Evolutionary conservation across 2,113 vertebrate species (phyloP).

Genomic region (Rhea pennata): DNA sequence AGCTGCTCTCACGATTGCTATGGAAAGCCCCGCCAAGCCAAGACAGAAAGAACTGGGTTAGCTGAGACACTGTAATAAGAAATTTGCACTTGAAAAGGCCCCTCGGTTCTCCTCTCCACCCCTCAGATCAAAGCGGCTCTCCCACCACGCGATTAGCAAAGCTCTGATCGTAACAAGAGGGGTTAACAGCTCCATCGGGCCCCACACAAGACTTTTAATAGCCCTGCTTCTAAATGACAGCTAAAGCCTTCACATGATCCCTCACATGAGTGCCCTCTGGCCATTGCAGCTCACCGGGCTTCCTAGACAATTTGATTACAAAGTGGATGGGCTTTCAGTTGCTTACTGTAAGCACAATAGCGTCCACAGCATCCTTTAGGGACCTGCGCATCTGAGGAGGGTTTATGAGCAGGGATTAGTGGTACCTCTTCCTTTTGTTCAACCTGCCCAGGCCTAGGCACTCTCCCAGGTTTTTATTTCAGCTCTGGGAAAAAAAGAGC

Average conservation of each 20-base stretch:
- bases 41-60: conserved; percentile 28
- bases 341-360: conserved; percentile 17
- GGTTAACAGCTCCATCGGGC: conserved; percentile 53
- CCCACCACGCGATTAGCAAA: conserved; percentile 52
- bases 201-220: conserved; percentile 37
- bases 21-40: background rate
- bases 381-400: background rate
- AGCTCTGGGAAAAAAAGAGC: background rate
- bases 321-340: conserved; percentile 30
- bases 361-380: background rate
- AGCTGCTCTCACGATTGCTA: background rate
- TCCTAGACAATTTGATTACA: conserved; percentile 41
- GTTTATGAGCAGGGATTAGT: background rate
- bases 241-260: conserved; percentile 40
- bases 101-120: conserved; percentile 33
- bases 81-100: conserved; percentile 71
- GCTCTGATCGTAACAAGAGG: conserved; percentile 61
- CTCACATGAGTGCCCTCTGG: conserved; percentile 42
- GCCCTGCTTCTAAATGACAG: conserved; percentile 38
- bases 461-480: background rate
- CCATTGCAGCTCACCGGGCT: conserved; percentile 22
- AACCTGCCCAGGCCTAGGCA: background rate
- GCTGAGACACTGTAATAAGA: background rate
- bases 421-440: background rate
- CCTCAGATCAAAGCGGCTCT: conserved; percentile 59